Percentiles rank a stretch among this genome's conserved stretches.
These are phyloP conservation scores for Cataglyphis albicans DNA, from an alignment of 2,888 invertebrate genomes.

Conservation along the genomic window DNA sequence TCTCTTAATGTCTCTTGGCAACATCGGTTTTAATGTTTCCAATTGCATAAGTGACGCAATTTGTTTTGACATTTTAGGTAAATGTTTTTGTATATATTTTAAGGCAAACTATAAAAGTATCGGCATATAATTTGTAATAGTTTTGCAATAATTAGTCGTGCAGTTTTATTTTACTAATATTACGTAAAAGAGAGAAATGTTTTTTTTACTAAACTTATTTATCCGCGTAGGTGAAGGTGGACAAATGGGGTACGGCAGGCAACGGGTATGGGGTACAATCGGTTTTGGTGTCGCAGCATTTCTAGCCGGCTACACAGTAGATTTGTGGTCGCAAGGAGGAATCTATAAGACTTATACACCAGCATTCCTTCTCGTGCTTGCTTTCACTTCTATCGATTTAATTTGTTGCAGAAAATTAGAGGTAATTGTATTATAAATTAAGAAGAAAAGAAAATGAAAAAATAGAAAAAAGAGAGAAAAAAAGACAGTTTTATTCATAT, in stretches of 20 bases:
- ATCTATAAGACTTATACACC: constrained; percentile 90
- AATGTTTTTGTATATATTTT: constrained; percentile 60
- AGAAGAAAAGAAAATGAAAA: not conserved
- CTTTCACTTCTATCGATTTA: constrained; percentile 89
- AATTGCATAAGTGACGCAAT: constrained; percentile 96
- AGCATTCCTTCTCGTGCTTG: constrained; percentile 90
- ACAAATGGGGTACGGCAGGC: constrained; percentile 91
- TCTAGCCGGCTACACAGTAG: constrained; percentile 90
- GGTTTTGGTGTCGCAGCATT: constrained; percentile 93
- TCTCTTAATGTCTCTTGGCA: constrained; percentile 90
- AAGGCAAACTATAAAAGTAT: not conserved
- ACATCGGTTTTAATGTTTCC: constrained; percentile 93
- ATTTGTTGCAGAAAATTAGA: constrained; percentile 89
- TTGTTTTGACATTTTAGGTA: constrained; percentile 94
- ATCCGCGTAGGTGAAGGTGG: constrained; percentile 88
- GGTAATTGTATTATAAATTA: constrained; percentile 83
- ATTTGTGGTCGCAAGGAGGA: constrained; percentile 88
- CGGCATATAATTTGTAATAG: constrained; percentile 5
- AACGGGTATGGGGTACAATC: constrained; percentile 94
- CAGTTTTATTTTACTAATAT: constrained; percentile 2
- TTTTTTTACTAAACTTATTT: not conserved
- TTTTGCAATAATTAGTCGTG: constrained; percentile 6
- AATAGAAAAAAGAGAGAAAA: not conserved
- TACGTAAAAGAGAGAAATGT: not conserved
- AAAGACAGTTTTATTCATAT: not conserved